phyloP scores from a whole-genome alignment of 2,888 invertebrate genomes.

The Pyrrhosoma nymphula region DNA sequence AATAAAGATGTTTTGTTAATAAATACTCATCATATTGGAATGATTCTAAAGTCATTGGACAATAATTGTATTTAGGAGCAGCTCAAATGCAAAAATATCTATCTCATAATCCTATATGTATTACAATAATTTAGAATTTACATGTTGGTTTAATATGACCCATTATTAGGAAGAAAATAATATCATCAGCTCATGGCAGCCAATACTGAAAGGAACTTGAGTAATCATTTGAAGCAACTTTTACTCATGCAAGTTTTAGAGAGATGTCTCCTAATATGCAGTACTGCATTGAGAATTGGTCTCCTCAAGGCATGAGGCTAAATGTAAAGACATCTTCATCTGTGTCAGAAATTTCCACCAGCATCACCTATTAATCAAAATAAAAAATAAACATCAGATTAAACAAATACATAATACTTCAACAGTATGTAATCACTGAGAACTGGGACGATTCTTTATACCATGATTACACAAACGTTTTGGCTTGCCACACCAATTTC shows the following conservation, averaged over 20 bases:
- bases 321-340: slow-evolving; percentile 55
- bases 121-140: neutral
- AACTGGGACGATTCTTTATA: no score
- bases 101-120: neutral
- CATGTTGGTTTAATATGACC: neutral
- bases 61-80: slow-evolving; percentile 2
- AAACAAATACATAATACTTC: no score
- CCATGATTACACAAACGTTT: no score
- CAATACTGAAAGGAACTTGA: slow-evolving; percentile 58
- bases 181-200: slow-evolving; percentile 38
- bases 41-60: neutral
- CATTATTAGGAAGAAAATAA: neutral
- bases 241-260: slow-evolving; percentile 22
- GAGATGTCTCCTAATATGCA: slow-evolving; percentile 18
- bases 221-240: slow-evolving; percentile 44
- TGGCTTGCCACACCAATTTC: no score
- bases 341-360: slow-evolving; percentile 41
- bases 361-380: slow-evolving; percentile 51
- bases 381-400: neutral
- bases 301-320: slow-evolving; percentile 46
- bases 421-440: no score
- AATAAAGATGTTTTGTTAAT: neutral
- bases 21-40: neutral
- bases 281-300: slow-evolving; percentile 33
- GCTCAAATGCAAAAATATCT: slow-evolving; percentile 27